These are phyloP conservation scores for Perca fluviatilis DNA, from an alignment of 2,113 vertebrate genomes.

Conservation along the genomic window DNA sequence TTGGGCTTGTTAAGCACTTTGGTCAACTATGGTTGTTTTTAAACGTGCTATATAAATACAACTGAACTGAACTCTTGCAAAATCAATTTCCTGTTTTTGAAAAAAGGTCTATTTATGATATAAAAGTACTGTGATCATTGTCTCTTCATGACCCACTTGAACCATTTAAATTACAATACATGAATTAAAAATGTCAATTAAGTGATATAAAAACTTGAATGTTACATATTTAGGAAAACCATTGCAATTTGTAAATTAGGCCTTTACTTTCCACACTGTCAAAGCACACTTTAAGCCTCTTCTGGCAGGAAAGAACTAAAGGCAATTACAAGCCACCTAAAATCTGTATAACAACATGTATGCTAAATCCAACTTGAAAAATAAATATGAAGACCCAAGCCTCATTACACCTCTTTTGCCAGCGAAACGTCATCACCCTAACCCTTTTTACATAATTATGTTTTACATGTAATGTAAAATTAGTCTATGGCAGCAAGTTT, in stretches of 20 bases:
- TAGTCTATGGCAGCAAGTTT: not conserved
- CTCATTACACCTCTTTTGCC: not conserved
- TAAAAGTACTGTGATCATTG: not conserved
- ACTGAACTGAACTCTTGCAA: not conserved
- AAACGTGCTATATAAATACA: no score
- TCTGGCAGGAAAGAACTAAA: not conserved
- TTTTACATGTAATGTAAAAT: not conserved
- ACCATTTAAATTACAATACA: not conserved
- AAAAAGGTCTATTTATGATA: not conserved
- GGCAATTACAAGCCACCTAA: not conserved
- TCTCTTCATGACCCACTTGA: not conserved
- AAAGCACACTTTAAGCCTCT: not conserved
- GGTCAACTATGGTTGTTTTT: no score
- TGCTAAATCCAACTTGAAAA: constrained; percentile 1
- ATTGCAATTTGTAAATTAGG: not conserved
- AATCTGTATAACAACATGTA: not conserved
- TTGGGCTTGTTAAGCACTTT: no score
- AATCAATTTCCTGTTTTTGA: not conserved
- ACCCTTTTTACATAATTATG: not conserved
- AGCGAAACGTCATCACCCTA: not conserved
- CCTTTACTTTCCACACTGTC: not conserved
- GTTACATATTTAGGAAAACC: not conserved
- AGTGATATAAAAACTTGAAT: not conserved
- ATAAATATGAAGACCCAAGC: not conserved
- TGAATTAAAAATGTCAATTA: not conserved